These are phyloP conservation scores for Enteromius afrohamiltoni DNA, from an alignment of 2,797 vertebrate genomes.

Conservation along the genomic window DNA sequence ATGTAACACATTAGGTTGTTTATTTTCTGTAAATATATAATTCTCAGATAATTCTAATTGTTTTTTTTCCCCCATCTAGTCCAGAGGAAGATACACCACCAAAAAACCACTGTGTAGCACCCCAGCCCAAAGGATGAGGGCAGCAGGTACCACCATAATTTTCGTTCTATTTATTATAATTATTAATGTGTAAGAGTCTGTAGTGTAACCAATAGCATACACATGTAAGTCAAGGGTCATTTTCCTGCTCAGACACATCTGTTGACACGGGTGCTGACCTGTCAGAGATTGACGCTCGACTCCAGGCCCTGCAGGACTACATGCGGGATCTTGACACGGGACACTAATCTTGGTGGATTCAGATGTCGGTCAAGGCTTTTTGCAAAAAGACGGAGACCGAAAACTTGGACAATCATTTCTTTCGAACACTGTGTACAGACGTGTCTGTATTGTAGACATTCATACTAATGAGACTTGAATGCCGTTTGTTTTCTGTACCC, in stretches of 20 bases:
- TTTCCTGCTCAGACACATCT: constrained; percentile 75
- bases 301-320: constrained; percentile 90
- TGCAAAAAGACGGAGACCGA: constrained; percentile 42
- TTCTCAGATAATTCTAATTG: background rate
- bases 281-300: constrained; percentile 88
- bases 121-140: constrained; percentile 72
- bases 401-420: constrained; percentile 38
- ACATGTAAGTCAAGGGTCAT: background rate
- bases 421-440: constrained; percentile 28
- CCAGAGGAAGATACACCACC: constrained; percentile 68
- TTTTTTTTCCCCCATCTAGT: constrained; percentile 62
- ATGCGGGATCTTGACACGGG: constrained; percentile 88
- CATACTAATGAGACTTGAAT: constrained; percentile 1
- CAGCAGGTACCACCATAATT: constrained; percentile 55
- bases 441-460: background rate
- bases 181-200: background rate
- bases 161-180: background rate
- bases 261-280: constrained; percentile 81
- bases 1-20: background rate
- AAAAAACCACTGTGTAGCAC: constrained; percentile 83
- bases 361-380: background rate
- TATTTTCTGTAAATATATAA: background rate
- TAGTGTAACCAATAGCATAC: background rate
- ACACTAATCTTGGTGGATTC: constrained; percentile 61
- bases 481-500: constrained; percentile 10